A percentile compares a stretch with the other conserved stretches of the same genome.
These are phyloP conservation scores for Saxidomus purpurata DNA, from an alignment of 1,140 invertebrate genomes.

Conservation along the genomic window DNA sequence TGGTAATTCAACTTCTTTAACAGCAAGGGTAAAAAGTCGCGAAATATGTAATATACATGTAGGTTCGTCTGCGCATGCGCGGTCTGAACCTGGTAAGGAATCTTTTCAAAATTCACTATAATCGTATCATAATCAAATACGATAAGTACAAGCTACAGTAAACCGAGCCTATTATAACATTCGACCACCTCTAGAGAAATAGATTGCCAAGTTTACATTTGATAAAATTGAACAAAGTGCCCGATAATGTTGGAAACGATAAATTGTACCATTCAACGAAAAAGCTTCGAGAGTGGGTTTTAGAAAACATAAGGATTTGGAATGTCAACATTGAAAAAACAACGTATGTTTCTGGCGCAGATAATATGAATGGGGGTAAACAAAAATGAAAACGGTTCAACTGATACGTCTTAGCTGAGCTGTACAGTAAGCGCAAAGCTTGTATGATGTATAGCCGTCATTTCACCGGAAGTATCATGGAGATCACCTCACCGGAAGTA, in stretches of 20 bases:
- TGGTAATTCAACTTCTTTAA: too few species aligned
- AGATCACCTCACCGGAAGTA: too few species aligned
- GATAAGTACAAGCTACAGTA: conserved; percentile 1
- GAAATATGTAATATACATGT: too few species aligned
- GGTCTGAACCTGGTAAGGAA: too few species aligned
- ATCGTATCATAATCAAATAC: background rate
- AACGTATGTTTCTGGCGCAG: background rate
- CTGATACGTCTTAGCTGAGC: too few species aligned
- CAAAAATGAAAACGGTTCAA: too few species aligned
- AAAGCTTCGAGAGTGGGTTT: background rate
- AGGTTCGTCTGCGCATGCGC: background rate
- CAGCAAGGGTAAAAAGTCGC: too few species aligned
- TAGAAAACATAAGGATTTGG: background rate
- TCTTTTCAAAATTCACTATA: background rate
- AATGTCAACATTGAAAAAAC: conserved; percentile 20
- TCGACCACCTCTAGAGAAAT: conserved; percentile 5
- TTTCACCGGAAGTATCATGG: too few species aligned
- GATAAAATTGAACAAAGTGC: conserved; percentile 25
- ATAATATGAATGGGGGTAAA: background rate
- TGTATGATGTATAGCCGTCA: too few species aligned
- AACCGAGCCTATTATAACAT: conserved; percentile 1
- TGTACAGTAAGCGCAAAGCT: too few species aligned
- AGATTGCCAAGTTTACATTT: conserved; percentile 3
- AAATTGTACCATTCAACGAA: conserved; percentile 19
- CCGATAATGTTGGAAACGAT: conserved; percentile 16